These are phyloP conservation scores for Apaloderma vittatum DNA, from an alignment of 2,113 vertebrate species.

Conservation along the genomic window DNA sequence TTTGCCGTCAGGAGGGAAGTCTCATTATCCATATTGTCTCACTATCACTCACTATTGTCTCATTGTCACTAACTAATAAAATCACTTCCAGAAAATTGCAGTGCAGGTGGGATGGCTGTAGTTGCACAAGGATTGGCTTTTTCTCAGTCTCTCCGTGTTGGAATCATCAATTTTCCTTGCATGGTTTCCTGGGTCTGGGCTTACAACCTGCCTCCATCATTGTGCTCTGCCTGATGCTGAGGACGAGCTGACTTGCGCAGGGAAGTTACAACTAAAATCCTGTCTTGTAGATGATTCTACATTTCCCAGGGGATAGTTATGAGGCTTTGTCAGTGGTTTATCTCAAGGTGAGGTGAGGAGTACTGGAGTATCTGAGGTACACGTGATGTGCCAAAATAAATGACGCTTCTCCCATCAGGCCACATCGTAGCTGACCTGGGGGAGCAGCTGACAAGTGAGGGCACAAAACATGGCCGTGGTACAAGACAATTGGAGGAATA, in stretches of 20 bases:
- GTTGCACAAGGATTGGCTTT: not conserved
- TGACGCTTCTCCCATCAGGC: not conserved
- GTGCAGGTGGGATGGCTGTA: rapidly evolving
- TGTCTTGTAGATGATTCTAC: not conserved
- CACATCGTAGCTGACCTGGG: not conserved
- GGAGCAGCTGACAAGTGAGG: not conserved
- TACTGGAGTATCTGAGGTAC: not conserved
- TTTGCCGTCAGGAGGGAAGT: rapidly evolving
- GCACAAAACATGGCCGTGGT: not conserved
- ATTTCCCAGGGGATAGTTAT: not conserved
- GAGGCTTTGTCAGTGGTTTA: not conserved
- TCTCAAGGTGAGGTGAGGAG: not conserved
- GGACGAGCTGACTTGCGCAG: not conserved
- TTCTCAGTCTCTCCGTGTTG: not conserved
- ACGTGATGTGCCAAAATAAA: not conserved
- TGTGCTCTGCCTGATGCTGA: rapidly evolving
- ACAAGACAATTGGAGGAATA: not conserved
- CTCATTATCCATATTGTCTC: not conserved
- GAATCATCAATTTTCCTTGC: not conserved
- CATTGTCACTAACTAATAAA: too few relatives aligned
- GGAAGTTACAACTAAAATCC: not conserved
- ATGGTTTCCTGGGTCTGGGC: not conserved
- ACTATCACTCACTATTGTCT: too few relatives aligned
- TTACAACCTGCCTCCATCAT: rapidly evolving
- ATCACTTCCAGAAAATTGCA: not conserved